Evolutionary conservation across 2,888 invertebrate species (phyloP).

Genomic region (Drepana falcataria): DNA sequence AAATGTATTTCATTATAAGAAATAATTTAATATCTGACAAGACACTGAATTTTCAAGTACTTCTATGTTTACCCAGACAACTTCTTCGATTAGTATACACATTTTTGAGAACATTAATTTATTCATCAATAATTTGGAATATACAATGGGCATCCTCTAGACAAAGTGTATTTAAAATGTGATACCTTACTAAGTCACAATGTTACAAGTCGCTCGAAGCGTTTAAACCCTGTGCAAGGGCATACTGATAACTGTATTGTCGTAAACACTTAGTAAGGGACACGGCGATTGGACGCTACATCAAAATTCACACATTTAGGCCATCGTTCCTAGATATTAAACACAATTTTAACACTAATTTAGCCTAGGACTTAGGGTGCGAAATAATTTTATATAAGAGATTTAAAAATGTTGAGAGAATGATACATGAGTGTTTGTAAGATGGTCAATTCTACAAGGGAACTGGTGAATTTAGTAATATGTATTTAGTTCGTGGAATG

Average conservation of each 20-base stretch:
- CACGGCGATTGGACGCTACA: conserved; percentile 29
- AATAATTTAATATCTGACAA: conserved; percentile 1
- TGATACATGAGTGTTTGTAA: conserved; percentile 2
- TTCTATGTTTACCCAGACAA: conserved; percentile 24
- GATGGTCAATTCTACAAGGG: not conserved
- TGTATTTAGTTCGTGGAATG: not conserved
- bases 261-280: conserved; percentile 33
- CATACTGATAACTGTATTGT: conserved; percentile 43
- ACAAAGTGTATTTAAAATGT: not conserved
- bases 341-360: conserved; percentile 19
- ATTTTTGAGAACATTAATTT: conserved; percentile 4
- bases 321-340: conserved; percentile 15
- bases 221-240: conserved; percentile 45
- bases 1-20: too few relatives aligned
- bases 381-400: conserved; percentile 19
- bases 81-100: conserved; percentile 7
- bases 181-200: conserved; percentile 33
- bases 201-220: conserved; percentile 12
- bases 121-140: not conserved
- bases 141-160: not conserved
- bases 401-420: conserved; percentile 18
- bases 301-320: conserved; percentile 32
- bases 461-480: not conserved
- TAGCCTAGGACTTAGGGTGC: conserved; percentile 34
- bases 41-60: conserved; percentile 17